Evolutionary conservation across 2,888 invertebrate species (phyloP).

Genomic region (Pharmacophagus antenor): DNA sequence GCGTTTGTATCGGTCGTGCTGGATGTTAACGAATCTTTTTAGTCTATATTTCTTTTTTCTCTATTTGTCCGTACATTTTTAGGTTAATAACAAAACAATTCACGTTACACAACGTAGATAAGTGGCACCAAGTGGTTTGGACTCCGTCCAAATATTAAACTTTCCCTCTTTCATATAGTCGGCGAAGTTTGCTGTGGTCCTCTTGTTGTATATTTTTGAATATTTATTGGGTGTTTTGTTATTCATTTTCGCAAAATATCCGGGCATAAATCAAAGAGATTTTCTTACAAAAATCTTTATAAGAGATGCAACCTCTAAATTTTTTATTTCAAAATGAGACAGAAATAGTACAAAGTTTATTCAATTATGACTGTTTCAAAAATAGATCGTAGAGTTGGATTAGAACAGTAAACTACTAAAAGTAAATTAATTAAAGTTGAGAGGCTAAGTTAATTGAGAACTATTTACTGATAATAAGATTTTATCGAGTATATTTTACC

Average conservation of each 20-base stretch:
- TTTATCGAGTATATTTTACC: too few relatives aligned
- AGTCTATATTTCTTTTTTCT: neutral
- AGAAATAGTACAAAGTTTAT: too few relatives aligned
- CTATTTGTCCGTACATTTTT: conserved; percentile 11
- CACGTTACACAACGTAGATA: conserved; percentile 26
- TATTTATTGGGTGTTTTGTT: conserved; percentile 19
- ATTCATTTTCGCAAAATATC: conserved; percentile 6
- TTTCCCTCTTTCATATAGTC: conserved; percentile 26
- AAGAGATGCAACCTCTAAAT: neutral
- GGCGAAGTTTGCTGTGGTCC: conserved; percentile 13
- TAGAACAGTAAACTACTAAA: too few relatives aligned
- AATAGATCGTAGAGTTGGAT: too few relatives aligned
- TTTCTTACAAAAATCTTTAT: neutral
- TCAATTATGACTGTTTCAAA: too few relatives aligned
- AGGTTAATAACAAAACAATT: conserved; percentile 24
- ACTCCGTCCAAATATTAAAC: conserved; percentile 27
- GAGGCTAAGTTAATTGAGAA: too few relatives aligned
- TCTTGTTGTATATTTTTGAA: conserved; percentile 27
- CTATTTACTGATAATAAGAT: too few relatives aligned
- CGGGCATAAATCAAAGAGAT: conserved; percentile 7
- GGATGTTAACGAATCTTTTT: neutral
- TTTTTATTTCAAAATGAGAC: too few relatives aligned
- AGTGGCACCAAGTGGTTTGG: conserved; percentile 29
- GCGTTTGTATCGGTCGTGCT: neutral
- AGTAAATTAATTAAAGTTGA: too few relatives aligned